phyloP scores from a whole-genome alignment of 2,113 vertebrate genomes.

The Antechinus stuartii region DNA sequence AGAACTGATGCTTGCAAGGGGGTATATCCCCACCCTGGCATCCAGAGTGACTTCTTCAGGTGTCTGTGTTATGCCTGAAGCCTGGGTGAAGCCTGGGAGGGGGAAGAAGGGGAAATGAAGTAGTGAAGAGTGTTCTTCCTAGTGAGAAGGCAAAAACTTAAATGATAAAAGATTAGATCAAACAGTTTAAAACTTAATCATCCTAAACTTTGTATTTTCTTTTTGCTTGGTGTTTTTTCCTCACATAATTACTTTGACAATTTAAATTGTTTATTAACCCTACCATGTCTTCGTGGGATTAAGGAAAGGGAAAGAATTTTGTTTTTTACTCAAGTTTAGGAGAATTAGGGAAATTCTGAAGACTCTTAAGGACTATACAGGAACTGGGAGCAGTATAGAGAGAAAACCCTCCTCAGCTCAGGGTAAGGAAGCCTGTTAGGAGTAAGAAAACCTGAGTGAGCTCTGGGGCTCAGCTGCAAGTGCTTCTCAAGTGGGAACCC shows the following conservation, averaged over 20 bases:
- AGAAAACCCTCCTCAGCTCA: background rate
- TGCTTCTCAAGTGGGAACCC: background rate
- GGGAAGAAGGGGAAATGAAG: too few species aligned
- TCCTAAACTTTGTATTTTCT: background rate
- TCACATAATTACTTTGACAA: background rate
- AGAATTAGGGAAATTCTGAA: background rate
- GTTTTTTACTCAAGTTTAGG: background rate
- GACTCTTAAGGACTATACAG: background rate
- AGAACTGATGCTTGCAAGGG: background rate
- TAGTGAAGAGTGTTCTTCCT: too few species aligned
- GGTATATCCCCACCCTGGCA: background rate
- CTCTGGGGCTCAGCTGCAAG: background rate
- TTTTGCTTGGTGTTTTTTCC: background rate
- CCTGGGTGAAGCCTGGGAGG: background rate
- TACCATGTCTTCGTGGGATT: background rate
- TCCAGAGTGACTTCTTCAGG: background rate
- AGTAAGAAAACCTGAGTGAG: background rate
- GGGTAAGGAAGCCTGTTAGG: background rate
- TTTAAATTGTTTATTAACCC: background rate
- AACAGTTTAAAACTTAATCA: background rate
- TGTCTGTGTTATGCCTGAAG: too few species aligned
- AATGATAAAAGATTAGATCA: background rate
- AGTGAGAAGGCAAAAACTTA: too few species aligned
- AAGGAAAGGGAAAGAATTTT: background rate
- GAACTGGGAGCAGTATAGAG: background rate